Evolutionary conservation across 2,888 invertebrate genomes (phyloP).

Genomic region (Archaeoteleia sp.): DNA sequence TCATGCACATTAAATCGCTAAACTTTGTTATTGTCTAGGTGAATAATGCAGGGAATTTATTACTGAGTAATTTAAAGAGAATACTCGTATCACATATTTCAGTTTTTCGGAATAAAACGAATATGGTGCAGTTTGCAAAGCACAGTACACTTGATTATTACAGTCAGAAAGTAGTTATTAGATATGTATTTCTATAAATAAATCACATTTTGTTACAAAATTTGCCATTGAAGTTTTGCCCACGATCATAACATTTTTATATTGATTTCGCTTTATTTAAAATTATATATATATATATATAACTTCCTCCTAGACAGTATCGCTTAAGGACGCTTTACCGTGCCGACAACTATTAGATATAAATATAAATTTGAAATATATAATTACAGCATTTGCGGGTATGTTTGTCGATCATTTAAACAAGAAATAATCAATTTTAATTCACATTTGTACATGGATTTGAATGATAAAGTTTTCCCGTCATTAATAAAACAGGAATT

Average conservation of each 20-base stretch:
- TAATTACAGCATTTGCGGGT: no score
- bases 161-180: slow-evolving; percentile 63
- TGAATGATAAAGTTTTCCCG: no score
- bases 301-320: slow-evolving; percentile 7
- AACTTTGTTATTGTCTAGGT: slow-evolving; percentile 67
- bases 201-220: slow-evolving; percentile 68
- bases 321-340: no score
- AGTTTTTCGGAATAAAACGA: slow-evolving; percentile 53
- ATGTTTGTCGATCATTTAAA: no score
- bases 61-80: slow-evolving; percentile 59
- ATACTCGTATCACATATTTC: slow-evolving; percentile 56
- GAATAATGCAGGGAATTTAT: slow-evolving; percentile 64
- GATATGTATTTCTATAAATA: slow-evolving; percentile 69
- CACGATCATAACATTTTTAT: slow-evolving; percentile 22
- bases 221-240: slow-evolving; percentile 56
- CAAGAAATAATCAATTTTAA: no score
- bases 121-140: slow-evolving; percentile 47
- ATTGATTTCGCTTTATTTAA: slow-evolving; percentile 16
- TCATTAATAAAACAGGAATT: no score
- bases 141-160: slow-evolving; percentile 58
- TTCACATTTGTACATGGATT: no score
- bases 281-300: no score
- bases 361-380: no score
- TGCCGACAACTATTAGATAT: no score
- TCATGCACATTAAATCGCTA: slow-evolving; percentile 62